Percentiles rank a stretch among this genome's conserved stretches.
These are phyloP conservation scores for Carcharodon carcharias DNA, from an alignment of 2,797 vertebrate species.

Conservation along the genomic window DNA sequence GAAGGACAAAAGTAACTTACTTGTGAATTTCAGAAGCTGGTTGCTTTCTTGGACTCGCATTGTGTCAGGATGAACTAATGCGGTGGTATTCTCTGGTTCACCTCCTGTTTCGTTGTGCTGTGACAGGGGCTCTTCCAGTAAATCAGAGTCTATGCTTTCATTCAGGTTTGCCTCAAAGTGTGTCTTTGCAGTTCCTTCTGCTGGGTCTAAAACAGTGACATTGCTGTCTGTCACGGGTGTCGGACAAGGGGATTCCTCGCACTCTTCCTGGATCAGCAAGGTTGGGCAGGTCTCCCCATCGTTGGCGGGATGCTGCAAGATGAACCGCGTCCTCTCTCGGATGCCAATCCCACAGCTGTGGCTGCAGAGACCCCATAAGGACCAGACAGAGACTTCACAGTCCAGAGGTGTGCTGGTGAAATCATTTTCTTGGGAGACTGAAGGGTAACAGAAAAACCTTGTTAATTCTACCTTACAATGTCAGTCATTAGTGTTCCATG, in stretches of 20 bases:
- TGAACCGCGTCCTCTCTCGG: constrained; percentile 32
- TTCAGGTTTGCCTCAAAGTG: not conserved
- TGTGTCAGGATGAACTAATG: not conserved
- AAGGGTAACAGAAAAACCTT: not conserved
- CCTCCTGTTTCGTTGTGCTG: not conserved
- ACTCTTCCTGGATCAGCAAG: constrained; percentile 18
- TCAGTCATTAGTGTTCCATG: not conserved
- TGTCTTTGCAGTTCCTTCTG: not conserved
- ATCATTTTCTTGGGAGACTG: not conserved
- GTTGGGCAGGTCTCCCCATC: constrained; percentile 30
- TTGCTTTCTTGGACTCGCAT: not conserved
- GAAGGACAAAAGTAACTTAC: not conserved
- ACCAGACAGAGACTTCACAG: constrained; percentile 38
- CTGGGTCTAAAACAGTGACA: not conserved
- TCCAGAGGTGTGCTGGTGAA: constrained; percentile 29
- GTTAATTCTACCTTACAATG: not conserved
- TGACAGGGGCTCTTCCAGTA: not conserved
- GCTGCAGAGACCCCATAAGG: constrained; percentile 40
- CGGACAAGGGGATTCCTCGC: constrained; percentile 25
- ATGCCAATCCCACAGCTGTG: constrained; percentile 31
- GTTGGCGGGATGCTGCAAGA: constrained; percentile 35
- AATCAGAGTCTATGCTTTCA: not conserved
- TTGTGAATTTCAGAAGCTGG: not conserved
- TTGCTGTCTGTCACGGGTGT: constrained; percentile 20
- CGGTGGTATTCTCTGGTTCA: not conserved